Percentiles rank a stretch among this genome's conserved stretches.
Conservation (phyloP, 1,140 invertebrate species). For the Araneus ventricosus region DNA sequence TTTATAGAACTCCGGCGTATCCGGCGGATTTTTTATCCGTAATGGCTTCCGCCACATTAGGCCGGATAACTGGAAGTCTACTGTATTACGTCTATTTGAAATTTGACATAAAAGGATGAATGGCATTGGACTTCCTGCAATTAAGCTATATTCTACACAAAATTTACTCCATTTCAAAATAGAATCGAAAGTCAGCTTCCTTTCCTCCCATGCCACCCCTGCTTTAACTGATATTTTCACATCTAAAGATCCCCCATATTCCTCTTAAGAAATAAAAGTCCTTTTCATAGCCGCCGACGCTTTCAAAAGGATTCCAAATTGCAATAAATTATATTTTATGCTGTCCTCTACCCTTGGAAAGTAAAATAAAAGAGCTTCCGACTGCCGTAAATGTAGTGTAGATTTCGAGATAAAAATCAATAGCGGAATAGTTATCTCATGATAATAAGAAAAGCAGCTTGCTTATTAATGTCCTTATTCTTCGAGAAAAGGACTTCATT, state of each 20-base stretch:
- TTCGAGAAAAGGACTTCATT: slow-evolving; percentile 49
- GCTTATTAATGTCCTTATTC: slow-evolving; percentile 42
- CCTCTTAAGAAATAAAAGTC: neutral
- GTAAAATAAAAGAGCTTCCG: neutral
- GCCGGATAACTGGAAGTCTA: too few relatives aligned
- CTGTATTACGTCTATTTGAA: too few relatives aligned
- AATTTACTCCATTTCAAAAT: too few relatives aligned
- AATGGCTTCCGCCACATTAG: too few relatives aligned
- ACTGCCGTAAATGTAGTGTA: neutral
- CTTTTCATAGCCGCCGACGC: neutral
- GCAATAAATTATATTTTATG: slow-evolving; percentile 31
- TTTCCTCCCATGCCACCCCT: neutral
- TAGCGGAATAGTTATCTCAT: slow-evolving; percentile 54
- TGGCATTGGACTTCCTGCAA: too few relatives aligned
- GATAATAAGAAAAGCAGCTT: slow-evolving; percentile 22
- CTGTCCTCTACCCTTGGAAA: neutral
- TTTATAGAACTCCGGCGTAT: too few relatives aligned
- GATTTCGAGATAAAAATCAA: slow-evolving; percentile 46
- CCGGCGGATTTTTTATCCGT: too few relatives aligned
- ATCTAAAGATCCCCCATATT: neutral
- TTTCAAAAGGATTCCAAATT: neutral
- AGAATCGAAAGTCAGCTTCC: neutral
- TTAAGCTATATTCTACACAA: too few relatives aligned
- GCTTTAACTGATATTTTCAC: neutral
- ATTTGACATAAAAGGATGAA: too few relatives aligned